These are phyloP conservation scores for Macropodus opercularis DNA, from an alignment of 2,797 vertebrate genomes.

Conservation along the genomic window DNA sequence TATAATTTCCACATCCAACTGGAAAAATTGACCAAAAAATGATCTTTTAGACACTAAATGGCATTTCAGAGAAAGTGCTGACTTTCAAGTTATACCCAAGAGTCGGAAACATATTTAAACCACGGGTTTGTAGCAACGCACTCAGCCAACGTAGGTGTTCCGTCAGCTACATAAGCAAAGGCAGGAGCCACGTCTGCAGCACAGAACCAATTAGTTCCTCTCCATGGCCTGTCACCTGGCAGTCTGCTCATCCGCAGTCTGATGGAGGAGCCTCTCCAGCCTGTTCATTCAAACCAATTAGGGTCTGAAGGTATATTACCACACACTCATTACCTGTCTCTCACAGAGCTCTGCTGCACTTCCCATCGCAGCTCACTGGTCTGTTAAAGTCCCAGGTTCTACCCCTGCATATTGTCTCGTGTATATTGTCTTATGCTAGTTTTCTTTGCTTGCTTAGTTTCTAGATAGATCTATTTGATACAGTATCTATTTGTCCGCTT, in stretches of 20 bases:
- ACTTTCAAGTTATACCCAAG: too few relatives aligned
- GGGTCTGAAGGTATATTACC: slow-evolving; percentile 69
- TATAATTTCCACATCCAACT: too few relatives aligned
- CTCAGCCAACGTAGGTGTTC: slow-evolving; percentile 30
- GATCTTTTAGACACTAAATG: slow-evolving; percentile 14
- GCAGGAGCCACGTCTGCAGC: slow-evolving; percentile 42
- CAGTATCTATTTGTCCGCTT: neutral
- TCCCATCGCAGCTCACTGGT: slow-evolving; percentile 45
- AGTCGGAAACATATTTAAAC: slow-evolving; percentile 29
- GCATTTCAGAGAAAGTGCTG: too few relatives aligned
- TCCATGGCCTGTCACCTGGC: slow-evolving; percentile 68
- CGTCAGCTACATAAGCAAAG: slow-evolving; percentile 32
- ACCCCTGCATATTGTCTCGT: slow-evolving; percentile 29
- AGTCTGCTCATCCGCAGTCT: slow-evolving; percentile 63
- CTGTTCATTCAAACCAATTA: slow-evolving; percentile 76
- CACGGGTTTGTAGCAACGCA: slow-evolving; percentile 25
- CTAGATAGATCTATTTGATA: too few relatives aligned
- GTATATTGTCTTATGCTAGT: slow-evolving; percentile 21
- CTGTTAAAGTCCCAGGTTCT: slow-evolving; percentile 34
- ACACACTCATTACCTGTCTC: slow-evolving; percentile 70
- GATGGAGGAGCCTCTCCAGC: slow-evolving; percentile 71
- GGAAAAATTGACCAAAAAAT: too few relatives aligned
- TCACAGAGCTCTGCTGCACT: slow-evolving; percentile 52
- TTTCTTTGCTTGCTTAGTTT: neutral
- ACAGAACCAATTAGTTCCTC: slow-evolving; percentile 71